Percentiles rank a stretch among this genome's conserved stretches.
Evolutionary conservation across 2,113 vertebrate species (phyloP).

Genomic region (Pogonocichla stellata): DNA sequence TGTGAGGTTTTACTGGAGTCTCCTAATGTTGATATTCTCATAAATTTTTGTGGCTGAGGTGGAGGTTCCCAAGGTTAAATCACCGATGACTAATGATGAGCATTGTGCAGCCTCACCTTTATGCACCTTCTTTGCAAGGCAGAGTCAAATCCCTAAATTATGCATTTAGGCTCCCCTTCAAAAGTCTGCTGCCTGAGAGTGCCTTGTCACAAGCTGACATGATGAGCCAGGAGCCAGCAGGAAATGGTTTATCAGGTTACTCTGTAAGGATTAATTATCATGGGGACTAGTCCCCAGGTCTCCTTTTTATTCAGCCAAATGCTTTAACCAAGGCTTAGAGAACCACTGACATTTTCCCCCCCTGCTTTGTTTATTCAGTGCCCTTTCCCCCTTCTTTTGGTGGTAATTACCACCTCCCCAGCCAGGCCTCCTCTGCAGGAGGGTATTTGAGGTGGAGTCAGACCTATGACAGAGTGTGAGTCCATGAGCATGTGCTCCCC

Average conservation of each 20-base stretch:
- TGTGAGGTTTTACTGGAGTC: neutral
- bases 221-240: neutral
- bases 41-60: neutral
- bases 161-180: neutral
- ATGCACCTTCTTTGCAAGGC: neutral
- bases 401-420: neutral
- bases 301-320: neutral
- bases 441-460: neutral
- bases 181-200: neutral
- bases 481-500: neutral
- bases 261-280: neutral
- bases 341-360: neutral
- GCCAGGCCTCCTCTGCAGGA: neutral
- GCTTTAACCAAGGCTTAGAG: neutral
- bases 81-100: neutral
- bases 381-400: neutral
- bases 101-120: neutral
- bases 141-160: conserved; percentile 1
- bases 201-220: conserved; percentile 3
- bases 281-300: neutral
- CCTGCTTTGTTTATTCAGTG: neutral
- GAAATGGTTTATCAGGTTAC: neutral
- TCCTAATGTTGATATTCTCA: neutral
- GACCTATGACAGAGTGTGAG: fast-evolving
- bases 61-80: neutral